Percentiles rank a stretch among this genome's conserved stretches.
Evolutionary conservation across 2,797 vertebrate genomes (phyloP).

Genomic region (Pantherophis alleghaniensis): DNA sequence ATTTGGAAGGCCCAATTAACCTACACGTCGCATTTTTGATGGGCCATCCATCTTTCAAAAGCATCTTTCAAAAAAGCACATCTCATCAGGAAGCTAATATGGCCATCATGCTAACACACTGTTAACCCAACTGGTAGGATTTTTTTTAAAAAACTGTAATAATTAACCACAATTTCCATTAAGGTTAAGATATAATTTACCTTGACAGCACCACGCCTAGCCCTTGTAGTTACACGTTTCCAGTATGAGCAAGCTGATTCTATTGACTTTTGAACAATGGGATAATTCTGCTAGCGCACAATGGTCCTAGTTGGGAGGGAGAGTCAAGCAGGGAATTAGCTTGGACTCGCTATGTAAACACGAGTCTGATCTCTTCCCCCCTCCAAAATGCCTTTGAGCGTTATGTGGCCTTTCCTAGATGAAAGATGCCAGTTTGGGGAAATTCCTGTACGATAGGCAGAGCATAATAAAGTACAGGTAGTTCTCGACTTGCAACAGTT

Average conservation of each 20-base stretch:
- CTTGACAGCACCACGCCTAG: background rate
- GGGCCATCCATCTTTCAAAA: conserved; percentile 38
- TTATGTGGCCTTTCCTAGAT: background rate
- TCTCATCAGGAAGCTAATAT: conserved; percentile 22
- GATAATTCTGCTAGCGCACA: background rate
- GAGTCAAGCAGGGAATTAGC: background rate
- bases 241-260: background rate
- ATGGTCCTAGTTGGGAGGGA: background rate
- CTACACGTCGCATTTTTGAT: background rate
- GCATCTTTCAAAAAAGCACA: conserved; percentile 42
- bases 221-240: no score
- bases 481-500: background rate
- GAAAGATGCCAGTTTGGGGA: background rate
- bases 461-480: background rate
- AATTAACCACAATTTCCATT: background rate
- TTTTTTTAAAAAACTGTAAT: background rate
- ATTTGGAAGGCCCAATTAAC: conserved; percentile 3
- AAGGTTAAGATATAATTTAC: background rate
- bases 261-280: background rate
- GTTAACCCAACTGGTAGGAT: background rate
- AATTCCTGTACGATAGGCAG: background rate
- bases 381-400: no score
- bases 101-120: conserved; percentile 25
- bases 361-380: background rate
- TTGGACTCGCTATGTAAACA: background rate